Percentiles rank a stretch among this genome's conserved stretches.
Conservation (phyloP, 2,888 invertebrate species). For the Sicus ferrugineus region DNA sequence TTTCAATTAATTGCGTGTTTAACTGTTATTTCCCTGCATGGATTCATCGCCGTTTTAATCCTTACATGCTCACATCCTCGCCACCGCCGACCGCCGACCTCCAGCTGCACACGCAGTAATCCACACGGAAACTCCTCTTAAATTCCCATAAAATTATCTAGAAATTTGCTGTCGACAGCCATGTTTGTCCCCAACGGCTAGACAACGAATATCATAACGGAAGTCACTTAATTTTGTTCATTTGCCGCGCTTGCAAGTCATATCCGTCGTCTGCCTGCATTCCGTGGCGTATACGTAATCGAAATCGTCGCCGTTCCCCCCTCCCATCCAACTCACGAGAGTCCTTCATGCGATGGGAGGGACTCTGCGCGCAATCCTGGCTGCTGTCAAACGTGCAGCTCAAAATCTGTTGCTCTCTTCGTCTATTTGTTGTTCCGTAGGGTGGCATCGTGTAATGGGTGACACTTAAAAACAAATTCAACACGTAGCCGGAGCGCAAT, state of each 20-base stretch:
- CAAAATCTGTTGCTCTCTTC: not conserved
- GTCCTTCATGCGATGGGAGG: slow-evolving; percentile 20
- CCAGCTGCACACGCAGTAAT: not conserved
- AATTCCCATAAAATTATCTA: slow-evolving; percentile 22
- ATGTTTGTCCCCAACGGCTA: slow-evolving; percentile 26
- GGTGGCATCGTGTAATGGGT: slow-evolving; percentile 28
- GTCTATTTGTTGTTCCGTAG: slow-evolving; percentile 12
- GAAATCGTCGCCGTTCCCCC: not conserved
- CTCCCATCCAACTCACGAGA: not conserved
- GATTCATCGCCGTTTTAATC: too few species aligned
- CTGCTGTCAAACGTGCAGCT: not conserved
- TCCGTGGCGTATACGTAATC: slow-evolving; percentile 20
- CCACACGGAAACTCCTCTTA: not conserved
- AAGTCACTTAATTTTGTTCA: slow-evolving; percentile 62
- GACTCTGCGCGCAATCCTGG: too few species aligned
- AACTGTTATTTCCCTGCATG: too few species aligned
- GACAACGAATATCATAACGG: slow-evolving; percentile 53
- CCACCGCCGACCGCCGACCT: not conserved
- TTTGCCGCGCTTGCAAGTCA: slow-evolving; percentile 57
- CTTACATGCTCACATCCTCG: too few species aligned
- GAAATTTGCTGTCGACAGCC: slow-evolving; percentile 28
- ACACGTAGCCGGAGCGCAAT: slow-evolving; percentile 29
- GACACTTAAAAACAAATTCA: slow-evolving; percentile 37
- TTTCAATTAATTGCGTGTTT: too few species aligned
- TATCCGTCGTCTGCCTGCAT: slow-evolving; percentile 49